These are phyloP conservation scores for Catostomus latipinnis DNA, from an alignment of 2,797 vertebrate species.

Conservation along the genomic window DNA sequence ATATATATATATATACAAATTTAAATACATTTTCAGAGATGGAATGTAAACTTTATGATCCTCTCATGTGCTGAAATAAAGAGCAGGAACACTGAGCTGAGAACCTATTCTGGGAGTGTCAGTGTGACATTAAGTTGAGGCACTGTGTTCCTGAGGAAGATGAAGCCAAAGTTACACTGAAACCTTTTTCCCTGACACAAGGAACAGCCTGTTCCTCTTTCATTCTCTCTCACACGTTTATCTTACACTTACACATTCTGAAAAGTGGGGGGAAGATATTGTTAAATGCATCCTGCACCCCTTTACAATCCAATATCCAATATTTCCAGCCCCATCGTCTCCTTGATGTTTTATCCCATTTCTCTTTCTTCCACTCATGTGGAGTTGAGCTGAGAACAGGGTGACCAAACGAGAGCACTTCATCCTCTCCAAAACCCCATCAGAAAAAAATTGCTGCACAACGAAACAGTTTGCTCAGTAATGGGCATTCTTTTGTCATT, in stretches of 20 bases:
- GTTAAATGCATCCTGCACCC: constrained; percentile 35
- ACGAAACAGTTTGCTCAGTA: neutral
- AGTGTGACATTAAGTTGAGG: constrained; percentile 48
- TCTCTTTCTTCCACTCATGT: constrained; percentile 11
- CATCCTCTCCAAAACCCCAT: constrained; percentile 15
- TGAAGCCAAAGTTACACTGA: constrained; percentile 47
- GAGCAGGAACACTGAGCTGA: constrained; percentile 39
- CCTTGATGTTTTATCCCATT: constrained; percentile 25
- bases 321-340: constrained; percentile 15
- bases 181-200: constrained; percentile 43
- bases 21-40: constrained; percentile 13
- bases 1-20: too few relatives aligned
- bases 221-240: constrained; percentile 30
- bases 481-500: too few relatives aligned
- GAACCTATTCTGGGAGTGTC: constrained; percentile 42
- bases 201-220: constrained; percentile 47
- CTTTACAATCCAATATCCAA: constrained; percentile 24
- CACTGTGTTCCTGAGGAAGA: constrained; percentile 43
- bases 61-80: constrained; percentile 19
- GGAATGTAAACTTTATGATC: constrained; percentile 30
- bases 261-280: constrained; percentile 9
- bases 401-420: constrained; percentile 34
- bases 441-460: neutral
- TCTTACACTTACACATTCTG: constrained; percentile 19
- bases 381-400: constrained; percentile 34